Evolutionary conservation across 2,888 invertebrate genomes (phyloP).

Genomic region (Petrolisthes manimaculis): DNA sequence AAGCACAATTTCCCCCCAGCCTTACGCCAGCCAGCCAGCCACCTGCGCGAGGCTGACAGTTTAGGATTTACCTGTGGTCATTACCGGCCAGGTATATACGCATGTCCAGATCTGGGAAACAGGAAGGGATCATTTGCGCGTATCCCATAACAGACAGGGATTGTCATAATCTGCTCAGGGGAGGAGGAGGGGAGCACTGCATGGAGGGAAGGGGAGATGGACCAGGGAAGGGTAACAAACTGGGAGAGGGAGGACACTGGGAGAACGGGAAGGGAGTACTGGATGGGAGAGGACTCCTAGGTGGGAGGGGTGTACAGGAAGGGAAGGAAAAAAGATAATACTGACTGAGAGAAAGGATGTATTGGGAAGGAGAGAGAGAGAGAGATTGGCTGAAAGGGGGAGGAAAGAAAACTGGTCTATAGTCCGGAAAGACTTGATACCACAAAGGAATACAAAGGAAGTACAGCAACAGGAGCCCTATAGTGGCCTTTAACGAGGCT

Average conservation of each 20-base stretch:
- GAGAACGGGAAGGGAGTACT: not conserved
- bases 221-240: not conserved
- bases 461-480: no score
- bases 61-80: constrained; percentile 19
- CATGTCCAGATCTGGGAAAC: constrained; percentile 11
- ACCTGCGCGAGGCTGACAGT: not conserved
- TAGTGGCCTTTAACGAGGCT: no score
- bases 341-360: no score
- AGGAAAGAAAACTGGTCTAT: not conserved
- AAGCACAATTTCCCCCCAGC: not conserved
- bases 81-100: constrained; percentile 27
- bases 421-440: no score
- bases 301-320: not conserved
- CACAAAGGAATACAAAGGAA: no score
- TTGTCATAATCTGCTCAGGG: constrained; percentile 20
- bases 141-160: constrained; percentile 10
- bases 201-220: not conserved
- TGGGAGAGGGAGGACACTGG: not conserved
- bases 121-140: constrained; percentile 22
- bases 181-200: not conserved
- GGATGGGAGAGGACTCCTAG: not conserved
- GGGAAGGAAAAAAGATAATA: not conserved
- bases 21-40: not conserved
- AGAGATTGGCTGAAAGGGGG: not conserved
- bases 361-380: not conserved